Percentiles rank a stretch among this genome's conserved stretches.
phyloP scores from a whole-genome alignment of 1,140 invertebrate species.

The Bicyclus anynana region DNA sequence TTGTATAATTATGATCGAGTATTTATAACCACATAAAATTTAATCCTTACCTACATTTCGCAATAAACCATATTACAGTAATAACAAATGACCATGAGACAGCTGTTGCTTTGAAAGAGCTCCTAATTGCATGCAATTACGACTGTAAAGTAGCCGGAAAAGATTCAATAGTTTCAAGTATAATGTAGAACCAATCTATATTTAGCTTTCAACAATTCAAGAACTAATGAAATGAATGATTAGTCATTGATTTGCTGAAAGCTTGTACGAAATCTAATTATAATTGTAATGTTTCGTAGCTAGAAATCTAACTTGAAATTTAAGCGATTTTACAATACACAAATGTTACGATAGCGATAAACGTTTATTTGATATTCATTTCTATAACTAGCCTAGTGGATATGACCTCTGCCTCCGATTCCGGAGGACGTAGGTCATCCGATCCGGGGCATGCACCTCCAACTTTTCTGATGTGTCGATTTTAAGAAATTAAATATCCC shows the following conservation, averaged over 20 bases:
- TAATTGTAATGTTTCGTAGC: no score
- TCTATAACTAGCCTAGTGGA: no score
- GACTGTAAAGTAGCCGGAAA: constrained; percentile 11
- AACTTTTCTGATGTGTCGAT: no score
- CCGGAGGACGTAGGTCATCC: no score
- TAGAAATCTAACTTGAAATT: no score
- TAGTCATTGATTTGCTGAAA: background rate
- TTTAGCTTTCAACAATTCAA: background rate
- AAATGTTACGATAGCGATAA: no score
- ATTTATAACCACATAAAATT: background rate
- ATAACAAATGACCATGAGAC: constrained; percentile 11
- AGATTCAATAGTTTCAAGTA: background rate
- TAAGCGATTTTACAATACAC: no score
- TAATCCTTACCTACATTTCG: background rate
- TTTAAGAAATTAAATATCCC: no score
- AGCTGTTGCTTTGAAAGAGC: background rate
- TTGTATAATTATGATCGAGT: background rate
- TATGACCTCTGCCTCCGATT: no score
- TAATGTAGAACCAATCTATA: background rate
- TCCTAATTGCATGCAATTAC: constrained; percentile 13
- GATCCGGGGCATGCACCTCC: no score
- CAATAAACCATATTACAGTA: background rate
- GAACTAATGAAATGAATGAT: background rate
- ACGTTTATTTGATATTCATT: no score
- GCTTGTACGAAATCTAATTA: background rate